Evolutionary conservation across 2,888 invertebrate genomes (phyloP), one percentile per base, ranked within the genome.

Genomic region (Poecilus cupreus): DNA sequence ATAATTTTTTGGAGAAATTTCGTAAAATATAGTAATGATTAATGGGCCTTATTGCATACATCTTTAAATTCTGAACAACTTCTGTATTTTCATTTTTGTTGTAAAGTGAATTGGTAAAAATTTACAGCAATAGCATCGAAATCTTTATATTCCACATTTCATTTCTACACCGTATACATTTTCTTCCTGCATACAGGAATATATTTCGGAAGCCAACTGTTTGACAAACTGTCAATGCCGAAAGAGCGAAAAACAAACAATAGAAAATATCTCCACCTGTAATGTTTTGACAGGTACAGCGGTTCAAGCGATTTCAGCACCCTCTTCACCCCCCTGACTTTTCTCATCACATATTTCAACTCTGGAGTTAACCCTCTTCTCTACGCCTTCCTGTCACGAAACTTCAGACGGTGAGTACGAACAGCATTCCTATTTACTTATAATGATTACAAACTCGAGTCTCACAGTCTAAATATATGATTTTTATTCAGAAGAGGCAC

Each of bases 281-380:
- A 13, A 32, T 72, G 24, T 72, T 22, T 72, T 72, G 72, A 60
- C 60, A 81, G 81, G 24, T 94, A 94, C 88, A 91, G 93, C 84
- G 95, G 94, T 83, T 91, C 93, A 85, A 93, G 94, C 83, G 93
- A 94, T 86, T 94, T 96, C 87, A 94, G 95, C 86, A 93, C 94
- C 4, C 90, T 95, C 13, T 91, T 97, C 83, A 96, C 96, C 8
- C 97, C 97, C 0, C 91, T 96, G 82, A 96, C 96, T 16, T 97
- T 96, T 89, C 92, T 97, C 83, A 92, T 96, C 85, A 93, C 97
- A 54, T 98, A 97, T 88, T 93, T 96, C 89, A 97, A 97, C 90
- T 97, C 96, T 13, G 97, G 95, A 64, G 93, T 97, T 83, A 97
- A 98, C 89, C 97, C 97, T 0, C 90, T 97, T 72, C 91, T 98